A percentile compares a stretch with the other conserved stretches of the same genome.
phyloP scores from a whole-genome alignment of 2,113 vertebrate species.

The Motacilla alba region DNA sequence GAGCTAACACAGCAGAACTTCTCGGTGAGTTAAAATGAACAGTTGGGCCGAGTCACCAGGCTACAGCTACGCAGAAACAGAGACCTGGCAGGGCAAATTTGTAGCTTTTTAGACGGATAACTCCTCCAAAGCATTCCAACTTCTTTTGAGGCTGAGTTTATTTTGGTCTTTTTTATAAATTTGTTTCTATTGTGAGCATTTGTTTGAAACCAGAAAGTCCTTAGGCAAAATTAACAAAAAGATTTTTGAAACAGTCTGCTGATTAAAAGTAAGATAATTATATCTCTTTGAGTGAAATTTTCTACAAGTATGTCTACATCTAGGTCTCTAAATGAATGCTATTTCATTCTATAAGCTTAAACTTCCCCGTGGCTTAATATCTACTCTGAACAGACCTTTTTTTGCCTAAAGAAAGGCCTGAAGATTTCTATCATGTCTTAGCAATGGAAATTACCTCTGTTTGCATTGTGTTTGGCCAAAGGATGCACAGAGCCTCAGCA shows the following conservation, averaged over 20 bases:
- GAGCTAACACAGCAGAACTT: background rate
- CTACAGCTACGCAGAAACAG: background rate
- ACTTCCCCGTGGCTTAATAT: background rate
- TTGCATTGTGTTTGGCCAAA: background rate
- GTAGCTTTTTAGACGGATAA: background rate
- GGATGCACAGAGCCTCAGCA: background rate
- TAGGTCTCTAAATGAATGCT: background rate
- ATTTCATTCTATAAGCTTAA: background rate
- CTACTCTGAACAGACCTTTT: background rate
- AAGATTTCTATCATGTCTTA: background rate
- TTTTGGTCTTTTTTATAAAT: background rate
- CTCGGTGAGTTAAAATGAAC: background rate
- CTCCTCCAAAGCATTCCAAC: background rate
- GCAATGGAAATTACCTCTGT: background rate
- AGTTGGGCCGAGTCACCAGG: background rate
- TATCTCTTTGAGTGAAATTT: background rate
- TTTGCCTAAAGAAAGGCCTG: background rate
- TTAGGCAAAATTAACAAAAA: background rate
- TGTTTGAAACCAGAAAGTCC: background rate
- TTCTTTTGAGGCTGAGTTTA: background rate
- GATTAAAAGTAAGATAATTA: background rate
- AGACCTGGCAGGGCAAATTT: background rate
- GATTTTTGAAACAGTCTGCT: background rate
- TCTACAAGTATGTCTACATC: background rate
- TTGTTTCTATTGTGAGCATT: background rate